Base-by-base conservation (phyloP, 2,113 vertebrate species). In the Epinephelus cyanopodus region DNA sequence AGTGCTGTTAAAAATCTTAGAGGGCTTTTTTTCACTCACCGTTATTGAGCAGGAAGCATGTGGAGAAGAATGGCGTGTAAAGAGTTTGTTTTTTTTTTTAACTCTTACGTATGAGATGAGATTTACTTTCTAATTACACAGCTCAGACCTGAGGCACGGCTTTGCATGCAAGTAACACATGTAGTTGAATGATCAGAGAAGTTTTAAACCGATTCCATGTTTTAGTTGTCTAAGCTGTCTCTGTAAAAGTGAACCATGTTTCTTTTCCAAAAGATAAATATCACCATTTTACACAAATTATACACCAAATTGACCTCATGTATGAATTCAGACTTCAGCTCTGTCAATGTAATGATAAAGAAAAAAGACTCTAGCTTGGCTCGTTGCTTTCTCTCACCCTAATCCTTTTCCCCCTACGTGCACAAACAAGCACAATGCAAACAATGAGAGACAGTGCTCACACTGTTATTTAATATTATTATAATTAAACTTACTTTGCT, bases 401-500 rank as follows among this genome's bases (percentile, higher is more conserved):
- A 27, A 64, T 61, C 25, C 29, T 78, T 50, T 19, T 19, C 12
- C 15, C 18, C n/a, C 17, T 18, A 42, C 17, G n/a, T 19, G 14
- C 19, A 58, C 29, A 67, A 60, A 68, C 45, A 52, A 45, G n/a
- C 45, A 27, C 6, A 17, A 61, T 19, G 33, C 39, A 21, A 37
- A 82, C 33, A 48, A 66, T 25, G 2, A 39, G 18, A 76, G 37
- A 47, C 33, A 14, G 29, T 1, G 6, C n/a, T 42, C 21, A 0
- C 71, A 68, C 27, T 76, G 18, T 52, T 72, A 45, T 70, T 65
- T 77, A 29, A 60, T 52, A 70, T 56, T 5, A 45, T 52, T 72
- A n/a, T 23, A 53, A 73, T 78, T 66, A 53, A 33, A 60, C 11
- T 29, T 29, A 23, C 56, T 76, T 84, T 63, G 50, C 81, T 81